These are phyloP conservation scores for Elysia chlorotica DNA, from an alignment of 1,140 invertebrate species.

Conservation along the genomic window DNA sequence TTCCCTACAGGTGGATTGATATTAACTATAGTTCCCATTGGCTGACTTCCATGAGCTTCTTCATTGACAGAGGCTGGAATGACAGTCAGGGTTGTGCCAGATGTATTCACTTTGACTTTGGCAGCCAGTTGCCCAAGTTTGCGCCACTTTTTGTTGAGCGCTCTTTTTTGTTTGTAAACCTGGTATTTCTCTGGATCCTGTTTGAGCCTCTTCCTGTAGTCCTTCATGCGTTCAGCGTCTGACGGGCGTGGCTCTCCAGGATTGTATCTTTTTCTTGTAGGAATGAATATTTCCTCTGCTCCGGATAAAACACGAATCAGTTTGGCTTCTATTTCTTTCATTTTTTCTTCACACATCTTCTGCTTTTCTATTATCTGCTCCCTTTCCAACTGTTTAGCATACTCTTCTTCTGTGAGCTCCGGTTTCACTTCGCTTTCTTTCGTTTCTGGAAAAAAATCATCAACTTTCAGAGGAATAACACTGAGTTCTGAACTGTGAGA, in stretches of 20 bases:
- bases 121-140: conserved; percentile 8
- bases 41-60: conserved; percentile 13
- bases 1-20: conserved; percentile 8
- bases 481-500: conserved; percentile 20
- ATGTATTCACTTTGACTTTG: conserved; percentile 4
- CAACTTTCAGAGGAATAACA: conserved; percentile 10
- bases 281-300: conserved; percentile 17
- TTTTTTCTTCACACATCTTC: conserved; percentile 18
- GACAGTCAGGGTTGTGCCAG: background rate
- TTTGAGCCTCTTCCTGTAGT: conserved; percentile 16
- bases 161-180: conserved; percentile 21
- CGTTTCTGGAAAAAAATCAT: conserved; percentile 16
- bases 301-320: conserved; percentile 12
- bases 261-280: conserved; percentile 9
- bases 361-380: conserved; percentile 19
- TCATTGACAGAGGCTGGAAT: conserved; percentile 13
- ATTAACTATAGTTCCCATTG: conserved; percentile 14
- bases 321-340: conserved; percentile 19
- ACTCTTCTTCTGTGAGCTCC: conserved; percentile 19
- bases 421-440: conserved; percentile 16
- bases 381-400: conserved; percentile 19
- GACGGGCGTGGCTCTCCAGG: background rate
- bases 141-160: conserved; percentile 7
- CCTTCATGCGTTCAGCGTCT: conserved; percentile 23
- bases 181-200: conserved; percentile 23